Base-by-base conservation (phyloP, 92 coral and sea anemone genomes). In the Actinernus sp. region DNA sequence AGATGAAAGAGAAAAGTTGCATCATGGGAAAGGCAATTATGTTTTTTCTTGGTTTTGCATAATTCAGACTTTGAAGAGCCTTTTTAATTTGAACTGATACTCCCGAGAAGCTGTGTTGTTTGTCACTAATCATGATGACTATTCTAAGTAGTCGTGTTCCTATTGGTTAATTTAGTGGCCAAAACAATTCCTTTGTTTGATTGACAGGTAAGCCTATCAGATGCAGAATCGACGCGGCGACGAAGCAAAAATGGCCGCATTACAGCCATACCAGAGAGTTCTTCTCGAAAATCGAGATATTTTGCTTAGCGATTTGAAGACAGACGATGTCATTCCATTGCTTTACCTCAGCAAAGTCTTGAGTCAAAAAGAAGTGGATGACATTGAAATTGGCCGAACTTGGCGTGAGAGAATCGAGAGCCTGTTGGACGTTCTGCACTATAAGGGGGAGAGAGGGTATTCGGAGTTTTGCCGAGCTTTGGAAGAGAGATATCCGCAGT, bases 371-470 rank as follows among this genome's bases (percentile, higher is more conserved):
- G 97, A 90, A 68, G 79, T 76, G 54, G 92, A 90, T 36, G 81
- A 82, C 12, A 86, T 90, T 33, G 82, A 90, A 58, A 71, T 86
- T 16, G 97, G 97, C 25, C 80, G 92, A 13, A 70, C 89, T 10
- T 51, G 72, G 49, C 72, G 81, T 12, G 97, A 90, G 40, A 81
- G 92, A 40, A 66, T 67, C 28, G 97, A 90, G 55, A 86, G 92
- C 43, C 56, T 90, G 38, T 73, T 90, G 37, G 97, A 90, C 46
- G 79, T 90, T 12, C 80, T 90, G 16, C 97, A 90, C 58, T 90
- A 90, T 80, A 90, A 90, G 69, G 97, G 92, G 28, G 92, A 88
- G 40, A 59, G 77, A 44, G 97, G 89, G 6, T 90, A 85, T 68
- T 61, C 79, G 5, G 97, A 90, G 73, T 76, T 90, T 12, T 86